Evolutionary conservation across 2,113 vertebrate species (phyloP).

Genomic region (Eonycteris spelaea): DNA sequence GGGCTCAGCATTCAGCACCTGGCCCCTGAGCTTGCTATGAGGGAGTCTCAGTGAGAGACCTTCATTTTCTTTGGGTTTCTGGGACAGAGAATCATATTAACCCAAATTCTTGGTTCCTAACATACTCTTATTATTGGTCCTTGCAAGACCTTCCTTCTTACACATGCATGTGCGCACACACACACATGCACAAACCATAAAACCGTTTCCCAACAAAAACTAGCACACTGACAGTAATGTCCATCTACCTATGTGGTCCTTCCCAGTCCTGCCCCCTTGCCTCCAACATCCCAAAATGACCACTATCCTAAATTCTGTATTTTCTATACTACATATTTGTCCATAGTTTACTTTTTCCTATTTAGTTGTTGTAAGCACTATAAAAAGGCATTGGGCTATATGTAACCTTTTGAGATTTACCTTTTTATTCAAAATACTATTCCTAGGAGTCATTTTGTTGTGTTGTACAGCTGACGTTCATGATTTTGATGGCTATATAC

Average conservation of each 20-base stretch:
- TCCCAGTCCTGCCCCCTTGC: background rate
- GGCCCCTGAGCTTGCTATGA: background rate
- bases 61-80: background rate
- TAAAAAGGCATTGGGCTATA: background rate
- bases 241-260: background rate
- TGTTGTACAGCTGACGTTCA: background rate
- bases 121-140: background rate
- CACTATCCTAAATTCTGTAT: background rate
- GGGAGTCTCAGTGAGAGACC: background rate
- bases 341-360: background rate
- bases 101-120: slow-evolving; percentile 1
- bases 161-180: background rate
- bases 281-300: background rate
- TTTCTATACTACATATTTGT: background rate
- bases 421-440: background rate
- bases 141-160: background rate
- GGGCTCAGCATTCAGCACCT: background rate
- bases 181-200: fast-evolving
- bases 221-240: background rate
- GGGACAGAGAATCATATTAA: background rate
- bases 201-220: background rate
- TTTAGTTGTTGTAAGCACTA: background rate
- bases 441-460: background rate
- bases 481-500: background rate
- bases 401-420: background rate